These are phyloP conservation scores for Caenorhabditis angaria DNA, from an alignment of 2,888 invertebrate genomes.

Conservation along the genomic window DNA sequence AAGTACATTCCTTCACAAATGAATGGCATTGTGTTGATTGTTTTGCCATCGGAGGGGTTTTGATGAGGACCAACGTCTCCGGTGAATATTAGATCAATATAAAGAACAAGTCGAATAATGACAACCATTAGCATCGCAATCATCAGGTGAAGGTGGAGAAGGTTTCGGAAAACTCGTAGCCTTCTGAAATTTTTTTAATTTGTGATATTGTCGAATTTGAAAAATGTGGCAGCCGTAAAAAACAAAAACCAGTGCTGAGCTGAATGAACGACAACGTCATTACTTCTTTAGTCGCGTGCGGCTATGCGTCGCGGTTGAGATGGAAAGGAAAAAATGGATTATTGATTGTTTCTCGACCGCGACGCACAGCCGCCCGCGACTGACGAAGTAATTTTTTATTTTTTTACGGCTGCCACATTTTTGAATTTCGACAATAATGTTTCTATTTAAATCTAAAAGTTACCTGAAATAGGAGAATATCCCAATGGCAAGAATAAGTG, in stretches of 20 bases:
- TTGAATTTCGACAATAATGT: neutral
- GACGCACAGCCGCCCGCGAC: no score
- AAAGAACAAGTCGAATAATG: constrained; percentile 73
- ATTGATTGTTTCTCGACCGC: no score
- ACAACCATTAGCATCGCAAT: constrained; percentile 75
- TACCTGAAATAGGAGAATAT: constrained; percentile 87
- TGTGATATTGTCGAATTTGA: no score
- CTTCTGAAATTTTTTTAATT: constrained; percentile 70
- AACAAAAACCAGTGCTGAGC: no score
- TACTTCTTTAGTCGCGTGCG: no score
- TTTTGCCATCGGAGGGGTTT: constrained; percentile 67
- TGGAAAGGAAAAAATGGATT: no score
- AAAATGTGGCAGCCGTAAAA: no score
- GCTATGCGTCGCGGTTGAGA: no score
- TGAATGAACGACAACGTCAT: no score
- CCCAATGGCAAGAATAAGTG: constrained; percentile 81
- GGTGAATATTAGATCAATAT: constrained; percentile 74
- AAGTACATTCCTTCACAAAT: constrained; percentile 84
- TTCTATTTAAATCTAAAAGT: constrained; percentile 53
- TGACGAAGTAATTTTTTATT: no score
- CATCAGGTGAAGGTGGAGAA: constrained; percentile 75
- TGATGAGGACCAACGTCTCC: constrained; percentile 69
- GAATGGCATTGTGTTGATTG: constrained; percentile 78
- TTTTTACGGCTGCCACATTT: no score
- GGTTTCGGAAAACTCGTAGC: constrained; percentile 74